These are phyloP conservation scores for Dicyrtoma fusca DNA, from an alignment of 2,888 invertebrate genomes.

Conservation along the genomic window DNA sequence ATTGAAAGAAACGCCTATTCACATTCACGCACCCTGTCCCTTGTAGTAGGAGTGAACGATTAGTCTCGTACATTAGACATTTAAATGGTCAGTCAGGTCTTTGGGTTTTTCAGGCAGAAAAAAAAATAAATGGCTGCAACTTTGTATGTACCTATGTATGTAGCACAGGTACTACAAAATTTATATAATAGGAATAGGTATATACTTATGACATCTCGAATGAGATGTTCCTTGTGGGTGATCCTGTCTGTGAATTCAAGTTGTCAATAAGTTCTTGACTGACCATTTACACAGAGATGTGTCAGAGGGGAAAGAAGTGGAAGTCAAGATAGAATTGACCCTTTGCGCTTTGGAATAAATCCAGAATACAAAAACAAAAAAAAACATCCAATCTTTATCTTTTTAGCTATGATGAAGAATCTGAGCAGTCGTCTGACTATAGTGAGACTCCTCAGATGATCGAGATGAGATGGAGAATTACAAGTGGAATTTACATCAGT, in stretches of 20 bases:
- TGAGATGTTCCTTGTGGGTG: slow-evolving; percentile 29
- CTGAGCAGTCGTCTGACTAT: too few relatives aligned
- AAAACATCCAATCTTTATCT: too few relatives aligned
- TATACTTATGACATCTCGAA: background rate
- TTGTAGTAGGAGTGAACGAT: background rate
- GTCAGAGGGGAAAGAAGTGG: background rate
- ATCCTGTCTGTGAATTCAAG: slow-evolving; percentile 19
- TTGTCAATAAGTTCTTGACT: slow-evolving; percentile 27
- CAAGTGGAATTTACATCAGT: slow-evolving; percentile 15
- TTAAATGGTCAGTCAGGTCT: too few relatives aligned
- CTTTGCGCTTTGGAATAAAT: too few relatives aligned
- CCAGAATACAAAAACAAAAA: too few relatives aligned
- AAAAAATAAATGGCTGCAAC: too few relatives aligned
- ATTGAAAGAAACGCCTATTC: background rate
- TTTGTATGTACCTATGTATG: too few relatives aligned
- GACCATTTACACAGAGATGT: background rate
- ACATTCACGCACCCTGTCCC: background rate
- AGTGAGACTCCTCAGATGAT: background rate
- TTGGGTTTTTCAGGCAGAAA: too few relatives aligned
- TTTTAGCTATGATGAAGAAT: too few relatives aligned
- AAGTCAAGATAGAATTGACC: slow-evolving; percentile 14
- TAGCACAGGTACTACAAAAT: too few relatives aligned
- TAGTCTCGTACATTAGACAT: background rate
- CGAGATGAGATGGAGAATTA: slow-evolving; percentile 5
- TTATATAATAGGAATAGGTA: too few relatives aligned